phyloP scores from a whole-genome alignment of 2,797 vertebrate genomes.

The Eospalax fontanierii region DNA sequence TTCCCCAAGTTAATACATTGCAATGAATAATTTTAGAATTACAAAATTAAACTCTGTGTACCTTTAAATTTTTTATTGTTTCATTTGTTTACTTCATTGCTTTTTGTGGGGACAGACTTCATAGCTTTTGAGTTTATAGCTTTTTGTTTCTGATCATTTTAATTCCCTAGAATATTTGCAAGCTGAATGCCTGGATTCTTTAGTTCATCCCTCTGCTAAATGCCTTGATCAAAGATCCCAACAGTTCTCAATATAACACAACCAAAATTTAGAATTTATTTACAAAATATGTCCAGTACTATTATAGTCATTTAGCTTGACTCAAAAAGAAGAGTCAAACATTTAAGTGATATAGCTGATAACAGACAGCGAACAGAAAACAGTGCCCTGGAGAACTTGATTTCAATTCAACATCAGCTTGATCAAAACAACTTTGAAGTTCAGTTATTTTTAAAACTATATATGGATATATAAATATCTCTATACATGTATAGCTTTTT shows the following conservation, averaged over 20 bases:
- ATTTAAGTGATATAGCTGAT: neutral
- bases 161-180: neutral
- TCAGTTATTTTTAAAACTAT: neutral
- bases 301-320: neutral
- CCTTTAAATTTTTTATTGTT: neutral
- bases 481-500: neutral
- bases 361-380: neutral
- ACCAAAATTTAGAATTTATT: conserved; percentile 25
- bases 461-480: neutral
- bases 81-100: neutral
- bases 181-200: neutral
- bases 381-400: neutral
- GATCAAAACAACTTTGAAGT: neutral
- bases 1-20: neutral
- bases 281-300: neutral
- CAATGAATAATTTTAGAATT: conserved; percentile 15
- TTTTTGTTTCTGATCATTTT: conserved; percentile 11
- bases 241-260: conserved; percentile 21
- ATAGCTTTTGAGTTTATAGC: neutral
- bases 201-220: conserved; percentile 10
- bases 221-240: neutral
- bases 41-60: neutral
- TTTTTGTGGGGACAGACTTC: neutral
- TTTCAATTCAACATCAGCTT: conserved; percentile 32
- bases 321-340: conserved; percentile 21